These are phyloP conservation scores for Dynastes tityus DNA, from an alignment of 2,888 invertebrate species.

Conservation along the genomic window DNA sequence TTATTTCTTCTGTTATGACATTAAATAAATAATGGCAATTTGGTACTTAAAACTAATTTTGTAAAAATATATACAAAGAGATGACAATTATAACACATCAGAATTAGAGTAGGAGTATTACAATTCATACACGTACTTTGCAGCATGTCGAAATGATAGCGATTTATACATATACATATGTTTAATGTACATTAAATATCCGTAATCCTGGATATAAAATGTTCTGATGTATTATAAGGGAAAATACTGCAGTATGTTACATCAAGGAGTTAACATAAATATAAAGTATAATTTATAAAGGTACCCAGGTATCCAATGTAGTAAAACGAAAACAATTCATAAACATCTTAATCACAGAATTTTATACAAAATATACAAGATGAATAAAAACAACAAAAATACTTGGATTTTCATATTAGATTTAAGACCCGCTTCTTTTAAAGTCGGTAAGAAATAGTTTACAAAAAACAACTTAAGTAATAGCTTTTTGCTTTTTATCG, in stretches of 20 bases:
- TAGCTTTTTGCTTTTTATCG: no score
- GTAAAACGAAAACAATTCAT: slow-evolving; percentile 28
- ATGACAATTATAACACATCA: slow-evolving; percentile 28
- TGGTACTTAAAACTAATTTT: slow-evolving; percentile 43
- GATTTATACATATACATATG: no score
- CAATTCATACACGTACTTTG: neutral
- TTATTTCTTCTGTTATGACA: slow-evolving; percentile 27
- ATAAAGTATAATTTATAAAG: slow-evolving; percentile 30
- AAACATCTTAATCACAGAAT: slow-evolving; percentile 41
- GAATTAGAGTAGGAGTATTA: slow-evolving; percentile 7
- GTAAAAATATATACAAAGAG: slow-evolving; percentile 53
- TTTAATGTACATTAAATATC: no score
- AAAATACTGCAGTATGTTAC: slow-evolving; percentile 10
- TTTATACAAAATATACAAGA: slow-evolving; percentile 47
- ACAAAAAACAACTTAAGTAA: no score
- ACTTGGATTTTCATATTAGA: neutral
- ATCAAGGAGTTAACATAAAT: slow-evolving; percentile 10
- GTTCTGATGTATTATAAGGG: slow-evolving; percentile 15
- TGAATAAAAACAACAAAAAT: slow-evolving; percentile 39
- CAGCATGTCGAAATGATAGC: no score
- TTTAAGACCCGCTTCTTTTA: neutral
- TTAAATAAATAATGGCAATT: slow-evolving; percentile 53
- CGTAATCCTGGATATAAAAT: neutral
- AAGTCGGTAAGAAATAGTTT: no score
- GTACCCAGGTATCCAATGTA: slow-evolving; percentile 11